Conservation (phyloP, 2,797 vertebrate genomes). For the Cyclura pinguis region DNA sequence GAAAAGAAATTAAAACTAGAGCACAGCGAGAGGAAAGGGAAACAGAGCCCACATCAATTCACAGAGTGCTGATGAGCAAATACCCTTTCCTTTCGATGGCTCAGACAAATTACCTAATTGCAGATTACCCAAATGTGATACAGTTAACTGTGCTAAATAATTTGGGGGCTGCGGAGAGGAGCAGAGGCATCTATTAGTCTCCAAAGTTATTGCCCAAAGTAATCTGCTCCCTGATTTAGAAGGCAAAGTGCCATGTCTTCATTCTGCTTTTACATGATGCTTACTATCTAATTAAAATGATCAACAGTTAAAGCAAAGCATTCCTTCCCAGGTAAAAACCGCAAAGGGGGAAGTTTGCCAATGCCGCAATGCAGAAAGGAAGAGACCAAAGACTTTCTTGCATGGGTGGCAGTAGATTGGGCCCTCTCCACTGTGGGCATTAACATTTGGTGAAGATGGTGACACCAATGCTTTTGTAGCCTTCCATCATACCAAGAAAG, state of each 20-base stretch:
- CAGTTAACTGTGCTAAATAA: constrained; percentile 54
- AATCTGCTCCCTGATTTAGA: constrained; percentile 51
- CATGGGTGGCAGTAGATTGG: background rate
- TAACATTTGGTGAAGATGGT: background rate
- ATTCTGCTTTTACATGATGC: constrained; percentile 52
- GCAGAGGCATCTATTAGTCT: constrained; percentile 50
- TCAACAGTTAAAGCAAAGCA: constrained; percentile 55
- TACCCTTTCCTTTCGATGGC: constrained; percentile 59
- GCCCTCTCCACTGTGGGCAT: background rate
- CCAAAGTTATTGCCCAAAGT: constrained; percentile 51
- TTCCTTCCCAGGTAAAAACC: constrained; percentile 41
- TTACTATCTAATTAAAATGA: constrained; percentile 56
- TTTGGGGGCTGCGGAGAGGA: constrained; percentile 18
- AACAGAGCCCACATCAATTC: constrained; percentile 64
- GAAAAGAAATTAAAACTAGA: constrained; percentile 3
- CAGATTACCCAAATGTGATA: constrained; percentile 48
- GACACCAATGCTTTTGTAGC: no score
- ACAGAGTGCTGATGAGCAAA: constrained; percentile 56
- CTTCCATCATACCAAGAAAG: background rate
- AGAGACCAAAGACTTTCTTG: background rate
- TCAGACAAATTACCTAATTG: constrained; percentile 70
- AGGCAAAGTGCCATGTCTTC: constrained; percentile 48
- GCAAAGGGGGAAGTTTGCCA: constrained; percentile 6
- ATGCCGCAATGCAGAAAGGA: background rate
- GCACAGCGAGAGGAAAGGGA: constrained; percentile 53